phyloP scores from a whole-genome alignment of 2,888 invertebrate species.

The Leucania comma region DNA sequence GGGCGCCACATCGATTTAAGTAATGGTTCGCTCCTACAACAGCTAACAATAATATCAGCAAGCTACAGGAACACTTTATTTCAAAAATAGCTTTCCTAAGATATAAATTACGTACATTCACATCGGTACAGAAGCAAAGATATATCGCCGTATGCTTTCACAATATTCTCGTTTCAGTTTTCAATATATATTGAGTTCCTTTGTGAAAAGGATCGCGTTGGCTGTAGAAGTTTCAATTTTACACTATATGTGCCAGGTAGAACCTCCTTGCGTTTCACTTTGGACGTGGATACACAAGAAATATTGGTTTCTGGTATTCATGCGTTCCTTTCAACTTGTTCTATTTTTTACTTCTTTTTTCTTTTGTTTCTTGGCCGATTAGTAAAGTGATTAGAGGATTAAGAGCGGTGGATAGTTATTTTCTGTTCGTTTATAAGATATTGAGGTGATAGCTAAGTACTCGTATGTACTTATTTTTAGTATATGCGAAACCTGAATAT shows the following conservation, averaged over 20 bases:
- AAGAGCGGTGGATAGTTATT: background rate
- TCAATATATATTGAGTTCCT: constrained; percentile 76
- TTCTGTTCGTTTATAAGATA: background rate
- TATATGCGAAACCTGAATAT: too few relatives aligned
- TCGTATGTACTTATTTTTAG: too few relatives aligned
- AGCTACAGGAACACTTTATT: constrained; percentile 37
- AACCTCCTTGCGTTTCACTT: constrained; percentile 54
- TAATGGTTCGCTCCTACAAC: constrained; percentile 25
- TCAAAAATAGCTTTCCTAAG: constrained; percentile 51
- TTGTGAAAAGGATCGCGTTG: constrained; percentile 71
- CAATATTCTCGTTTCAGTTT: constrained; percentile 75
- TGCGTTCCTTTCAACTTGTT: constrained; percentile 35
- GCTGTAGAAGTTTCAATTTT: constrained; percentile 70
- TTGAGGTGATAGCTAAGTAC: background rate
- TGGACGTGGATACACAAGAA: constrained; percentile 49
- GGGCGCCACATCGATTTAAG: constrained; percentile 13
- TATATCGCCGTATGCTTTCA: constrained; percentile 66
- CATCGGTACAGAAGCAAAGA: constrained; percentile 55
- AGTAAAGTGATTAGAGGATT: constrained; percentile 22
- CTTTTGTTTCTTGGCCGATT: constrained; percentile 7
- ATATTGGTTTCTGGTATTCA: constrained; percentile 56
- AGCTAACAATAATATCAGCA: constrained; percentile 10
- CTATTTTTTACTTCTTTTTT: constrained; percentile 31
- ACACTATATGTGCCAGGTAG: constrained; percentile 61
- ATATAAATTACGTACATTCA: constrained; percentile 57